Evolutionary conservation across 2,797 vertebrate species (phyloP).

Genomic region (Muscicapa comitata): DNA sequence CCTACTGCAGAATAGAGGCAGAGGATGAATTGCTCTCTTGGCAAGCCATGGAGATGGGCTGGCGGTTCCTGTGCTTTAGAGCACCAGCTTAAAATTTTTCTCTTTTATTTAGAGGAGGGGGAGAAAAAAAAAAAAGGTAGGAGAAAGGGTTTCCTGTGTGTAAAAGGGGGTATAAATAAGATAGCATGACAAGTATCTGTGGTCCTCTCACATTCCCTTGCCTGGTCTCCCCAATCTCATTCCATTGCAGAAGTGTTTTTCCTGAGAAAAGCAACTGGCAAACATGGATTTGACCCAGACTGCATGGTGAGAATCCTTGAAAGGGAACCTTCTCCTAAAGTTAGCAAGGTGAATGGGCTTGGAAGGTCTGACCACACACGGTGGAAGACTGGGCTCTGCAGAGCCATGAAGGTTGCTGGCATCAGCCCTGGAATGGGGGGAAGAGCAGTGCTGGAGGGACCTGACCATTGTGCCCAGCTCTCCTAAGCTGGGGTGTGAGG

Average conservation of each 20-base stretch:
- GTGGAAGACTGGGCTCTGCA: neutral
- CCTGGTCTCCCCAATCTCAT: neutral
- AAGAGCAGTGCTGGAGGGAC: fast-evolving
- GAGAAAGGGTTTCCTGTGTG: slow-evolving; percentile 24
- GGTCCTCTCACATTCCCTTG: neutral
- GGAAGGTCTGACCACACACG: neutral
- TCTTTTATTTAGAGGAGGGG: neutral
- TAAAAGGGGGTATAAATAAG: neutral
- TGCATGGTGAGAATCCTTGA: neutral
- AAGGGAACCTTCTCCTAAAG: neutral
- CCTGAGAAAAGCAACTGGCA: neutral
- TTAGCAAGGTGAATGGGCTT: neutral
- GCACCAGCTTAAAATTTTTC: slow-evolving; percentile 47
- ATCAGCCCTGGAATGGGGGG: neutral
- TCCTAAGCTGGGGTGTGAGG: neutral
- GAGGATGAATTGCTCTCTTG: slow-evolving; percentile 65
- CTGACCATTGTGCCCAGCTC: neutral
- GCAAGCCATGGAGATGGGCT: slow-evolving; percentile 44
- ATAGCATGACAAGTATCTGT: neutral
- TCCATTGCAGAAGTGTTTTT: neutral
- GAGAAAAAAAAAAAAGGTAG: neutral
- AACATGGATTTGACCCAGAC: neutral
- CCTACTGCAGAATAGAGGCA: slow-evolving; percentile 41
- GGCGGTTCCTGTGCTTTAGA: slow-evolving; percentile 44
- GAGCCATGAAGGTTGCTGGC: neutral